Percentiles rank a stretch among this genome's conserved stretches.
Evolutionary conservation across 1,140 invertebrate species (phyloP).

Genomic region (Lerema accius): DNA sequence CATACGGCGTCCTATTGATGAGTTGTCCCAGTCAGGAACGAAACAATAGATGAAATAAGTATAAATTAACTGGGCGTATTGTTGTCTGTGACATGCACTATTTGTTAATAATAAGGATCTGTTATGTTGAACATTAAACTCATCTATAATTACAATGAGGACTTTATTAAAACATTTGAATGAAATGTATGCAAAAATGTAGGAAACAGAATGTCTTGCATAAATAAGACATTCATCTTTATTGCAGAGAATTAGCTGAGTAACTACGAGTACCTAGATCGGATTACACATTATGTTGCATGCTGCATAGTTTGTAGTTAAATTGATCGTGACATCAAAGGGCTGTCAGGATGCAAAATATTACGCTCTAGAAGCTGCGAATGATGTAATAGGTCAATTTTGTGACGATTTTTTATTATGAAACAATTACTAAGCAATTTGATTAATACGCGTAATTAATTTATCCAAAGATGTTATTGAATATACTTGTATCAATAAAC

Average conservation of each 20-base stretch:
- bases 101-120: background rate
- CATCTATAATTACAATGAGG: too few relatives aligned
- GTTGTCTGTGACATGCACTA: background rate
- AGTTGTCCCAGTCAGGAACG: constrained; percentile 4
- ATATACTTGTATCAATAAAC: too few relatives aligned
- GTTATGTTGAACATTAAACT: too few relatives aligned
- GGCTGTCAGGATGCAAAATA: constrained; percentile 5
- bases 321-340: constrained; percentile 30
- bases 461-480: too few relatives aligned
- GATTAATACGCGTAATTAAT: too few relatives aligned
- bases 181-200: constrained; percentile 13
- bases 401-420: too few relatives aligned
- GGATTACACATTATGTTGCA: constrained; percentile 12
- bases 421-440: too few relatives aligned
- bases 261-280: constrained; percentile 6
- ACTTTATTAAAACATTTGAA: background rate
- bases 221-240: constrained; percentile 27
- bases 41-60: constrained; percentile 18
- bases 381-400: too few relatives aligned
- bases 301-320: constrained; percentile 27
- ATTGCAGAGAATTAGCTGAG: constrained; percentile 19
- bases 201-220: constrained; percentile 16
- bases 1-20: constrained; percentile 30
- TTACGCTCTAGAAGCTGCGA: too few relatives aligned
- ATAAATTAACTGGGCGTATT: constrained; percentile 7